Percentiles rank a stretch among this genome's conserved stretches.
Conservation (phyloP, 1,140 invertebrate genomes). For the Diachasma alloeum region DNA sequence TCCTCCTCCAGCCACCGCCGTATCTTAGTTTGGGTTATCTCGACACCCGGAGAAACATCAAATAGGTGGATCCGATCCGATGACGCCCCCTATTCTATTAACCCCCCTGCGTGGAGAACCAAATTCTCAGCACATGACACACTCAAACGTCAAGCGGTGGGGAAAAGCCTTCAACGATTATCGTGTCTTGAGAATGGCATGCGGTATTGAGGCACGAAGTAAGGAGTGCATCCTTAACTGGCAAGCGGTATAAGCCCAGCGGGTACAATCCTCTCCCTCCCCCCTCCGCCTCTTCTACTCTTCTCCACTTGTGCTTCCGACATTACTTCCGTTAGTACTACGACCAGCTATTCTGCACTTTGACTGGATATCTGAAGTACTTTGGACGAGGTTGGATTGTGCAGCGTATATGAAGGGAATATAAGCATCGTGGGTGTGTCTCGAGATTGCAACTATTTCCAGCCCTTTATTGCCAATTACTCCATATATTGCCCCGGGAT, state of each 20-base stretch:
- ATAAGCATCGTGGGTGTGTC: neutral
- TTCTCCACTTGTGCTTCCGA: neutral
- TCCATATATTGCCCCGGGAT: neutral
- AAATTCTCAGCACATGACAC: constrained; percentile 7
- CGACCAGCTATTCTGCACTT: neutral
- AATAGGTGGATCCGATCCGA: neutral
- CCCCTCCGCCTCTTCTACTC: neutral
- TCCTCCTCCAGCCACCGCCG: neutral
- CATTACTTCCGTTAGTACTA: constrained; percentile 22
- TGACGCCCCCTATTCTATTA: neutral
- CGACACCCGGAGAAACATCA: neutral
- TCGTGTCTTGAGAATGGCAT: constrained; percentile 4
- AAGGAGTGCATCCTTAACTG: neutral
- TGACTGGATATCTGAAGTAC: constrained; percentile 8
- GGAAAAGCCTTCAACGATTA: neutral
- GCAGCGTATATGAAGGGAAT: neutral
- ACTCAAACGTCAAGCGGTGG: neutral
- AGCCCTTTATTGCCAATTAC: constrained; percentile 1
- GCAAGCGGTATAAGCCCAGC: neutral
- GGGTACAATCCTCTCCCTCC: neutral
- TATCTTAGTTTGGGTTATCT: neutral
- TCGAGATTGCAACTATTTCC: constrained; percentile 12
- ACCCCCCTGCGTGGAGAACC: neutral
- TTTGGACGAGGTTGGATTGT: neutral
- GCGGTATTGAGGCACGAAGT: neutral